These are phyloP conservation scores for Leptinotarsa defecta DNA, from an alignment of 1,140 invertebrate species.

Conservation along the genomic window DNA sequence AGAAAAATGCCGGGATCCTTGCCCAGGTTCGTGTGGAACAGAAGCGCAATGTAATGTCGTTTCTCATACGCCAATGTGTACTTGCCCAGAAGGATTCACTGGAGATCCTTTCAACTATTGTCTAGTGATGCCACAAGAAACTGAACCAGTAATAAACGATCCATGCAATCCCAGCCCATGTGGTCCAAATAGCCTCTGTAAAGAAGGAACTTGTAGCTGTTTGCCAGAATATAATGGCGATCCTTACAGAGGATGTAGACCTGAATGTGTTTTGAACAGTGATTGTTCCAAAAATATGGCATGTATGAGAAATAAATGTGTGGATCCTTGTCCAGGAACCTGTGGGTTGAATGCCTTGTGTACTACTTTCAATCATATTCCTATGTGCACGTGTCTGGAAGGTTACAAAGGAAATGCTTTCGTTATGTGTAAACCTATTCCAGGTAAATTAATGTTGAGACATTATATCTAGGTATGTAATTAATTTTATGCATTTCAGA, in stretches of 20 bases:
- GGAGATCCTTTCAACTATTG: slow-evolving; percentile 75
- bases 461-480: slow-evolving; percentile 56
- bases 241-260: slow-evolving; percentile 63
- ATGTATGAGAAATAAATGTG: slow-evolving; percentile 68
- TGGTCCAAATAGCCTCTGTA: slow-evolving; percentile 56
- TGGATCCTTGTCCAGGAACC: slow-evolving; percentile 70
- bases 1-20: slow-evolving; percentile 72
- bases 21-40: slow-evolving; percentile 72
- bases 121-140: slow-evolving; percentile 59
- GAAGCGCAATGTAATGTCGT: slow-evolving; percentile 67
- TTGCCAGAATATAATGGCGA: slow-evolving; percentile 60
- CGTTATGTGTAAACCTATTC: slow-evolving; percentile 62
- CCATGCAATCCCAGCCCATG: slow-evolving; percentile 61
- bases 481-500: slow-evolving; percentile 56
- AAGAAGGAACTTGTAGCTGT: slow-evolving; percentile 58
- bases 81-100: slow-evolving; percentile 68
- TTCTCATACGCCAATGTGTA: slow-evolving; percentile 71
- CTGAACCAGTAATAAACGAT: slow-evolving; percentile 46
- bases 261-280: slow-evolving; percentile 70
- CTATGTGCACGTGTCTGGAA: slow-evolving; percentile 65
- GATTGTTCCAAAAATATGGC: slow-evolving; percentile 69
- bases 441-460: slow-evolving; percentile 56
- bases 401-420: slow-evolving; percentile 71
- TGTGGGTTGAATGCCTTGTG: slow-evolving; percentile 72
- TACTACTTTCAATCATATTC: slow-evolving; percentile 67